Base-by-base conservation (phyloP, 2,888 invertebrate genomes). In the Spatulosminthurus flaviceps region DNA sequence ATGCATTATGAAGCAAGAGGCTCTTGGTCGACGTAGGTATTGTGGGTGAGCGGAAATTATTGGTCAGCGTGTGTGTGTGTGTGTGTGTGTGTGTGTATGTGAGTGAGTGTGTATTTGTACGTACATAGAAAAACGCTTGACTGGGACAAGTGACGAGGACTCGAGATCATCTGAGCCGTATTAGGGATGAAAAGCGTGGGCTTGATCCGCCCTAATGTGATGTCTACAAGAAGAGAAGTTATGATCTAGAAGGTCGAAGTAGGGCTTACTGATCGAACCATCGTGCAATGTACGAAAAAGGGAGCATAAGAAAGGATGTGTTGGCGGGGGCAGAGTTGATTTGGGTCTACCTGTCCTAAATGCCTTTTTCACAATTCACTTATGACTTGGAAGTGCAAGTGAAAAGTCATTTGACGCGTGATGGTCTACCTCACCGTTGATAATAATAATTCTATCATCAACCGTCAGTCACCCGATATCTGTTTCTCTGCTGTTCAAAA, bases 181-280 rank as follows among this genome's bases (percentile, higher is more conserved):
- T 84, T 84, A 83, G 84, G 84, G 77, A 75, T 81, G 79, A 67
- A 78, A 78, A 81, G 84, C 84, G 84, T 84, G 82, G 84, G 84
- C 74, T 83, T 84, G 82, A 81, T 84, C 82, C 84, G 82, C 82
- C 83, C 83, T 81, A 24, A 72, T 71, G 51, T 73, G 69, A 34
- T 74, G 74, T 73, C 29, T 67, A 73, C 64, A 41, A 76, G 78
- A 80, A 70, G 80, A 72, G 78, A 83, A 83, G 80, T 82, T 82
- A 82, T 82, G 84, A 83, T 83, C 84, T 81, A 83, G 84, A 84
- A 84, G 84, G 84, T 84, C 83, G 83, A 80, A 80, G 79, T 82
- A 80, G 81, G 80, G 79, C 82, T 81, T 80, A 76, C 67, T 80
- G 77, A 67, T 66, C 67, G 79, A 74, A 73, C 73, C 78, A 78